A percentile compares a stretch with the other conserved stretches of the same genome.
Evolutionary conservation across 2,797 vertebrate species (phyloP).

Genomic region (Enteromius anoplus): DNA sequence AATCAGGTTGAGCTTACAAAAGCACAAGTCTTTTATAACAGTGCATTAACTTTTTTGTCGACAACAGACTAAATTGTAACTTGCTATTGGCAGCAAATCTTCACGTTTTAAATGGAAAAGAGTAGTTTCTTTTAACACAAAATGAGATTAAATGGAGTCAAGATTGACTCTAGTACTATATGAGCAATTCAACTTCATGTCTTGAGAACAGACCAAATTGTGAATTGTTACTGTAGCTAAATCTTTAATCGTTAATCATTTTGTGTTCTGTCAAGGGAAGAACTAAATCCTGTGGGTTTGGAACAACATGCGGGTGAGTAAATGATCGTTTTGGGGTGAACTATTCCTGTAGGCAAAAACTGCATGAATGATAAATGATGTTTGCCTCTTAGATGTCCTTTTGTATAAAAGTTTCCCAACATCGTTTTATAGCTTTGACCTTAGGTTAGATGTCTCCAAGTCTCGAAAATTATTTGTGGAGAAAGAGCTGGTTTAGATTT

Average conservation of each 20-base stretch:
- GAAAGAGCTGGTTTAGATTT: conserved; percentile 36
- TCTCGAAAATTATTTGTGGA: not conserved
- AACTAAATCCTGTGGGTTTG: not conserved
- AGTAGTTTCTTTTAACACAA: too few species aligned
- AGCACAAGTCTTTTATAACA: too few species aligned
- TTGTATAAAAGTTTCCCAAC: conserved; percentile 11
- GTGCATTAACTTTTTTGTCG: not conserved
- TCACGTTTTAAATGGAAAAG: too few species aligned
- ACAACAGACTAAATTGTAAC: not conserved
- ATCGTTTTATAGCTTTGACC: conserved; percentile 9
- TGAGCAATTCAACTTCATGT: not conserved
- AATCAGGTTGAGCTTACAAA: too few species aligned
- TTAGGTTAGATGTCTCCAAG: conserved; percentile 5
- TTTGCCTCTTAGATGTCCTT: conserved; percentile 21
- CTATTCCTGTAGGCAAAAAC: conserved; percentile 12
- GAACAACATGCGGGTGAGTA: not conserved
- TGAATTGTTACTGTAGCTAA: not conserved
- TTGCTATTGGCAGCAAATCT: not conserved
- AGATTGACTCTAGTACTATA: not conserved
- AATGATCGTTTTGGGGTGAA: conserved; percentile 8
- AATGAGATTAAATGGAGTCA: not conserved
- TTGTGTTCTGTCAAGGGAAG: conserved; percentile 1
- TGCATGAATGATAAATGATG: conserved; percentile 25
- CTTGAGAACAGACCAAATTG: not conserved
- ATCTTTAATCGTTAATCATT: not conserved